Percentiles rank a stretch among this genome's conserved stretches.
Evolutionary conservation across 2,888 invertebrate genomes (phyloP).

Genomic region (Xestoiulus laeticollis): DNA sequence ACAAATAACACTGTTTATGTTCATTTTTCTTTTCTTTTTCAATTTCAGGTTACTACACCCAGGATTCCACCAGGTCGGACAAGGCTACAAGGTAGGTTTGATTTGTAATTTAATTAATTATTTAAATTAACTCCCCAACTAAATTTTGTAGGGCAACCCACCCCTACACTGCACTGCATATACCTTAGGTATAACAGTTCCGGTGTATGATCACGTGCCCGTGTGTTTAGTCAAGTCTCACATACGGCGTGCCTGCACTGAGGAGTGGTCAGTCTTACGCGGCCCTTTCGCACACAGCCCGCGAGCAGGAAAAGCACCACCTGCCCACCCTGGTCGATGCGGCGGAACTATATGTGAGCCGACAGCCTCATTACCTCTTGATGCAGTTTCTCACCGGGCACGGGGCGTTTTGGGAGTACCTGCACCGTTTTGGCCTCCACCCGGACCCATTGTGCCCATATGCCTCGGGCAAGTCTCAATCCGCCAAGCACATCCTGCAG

Average conservation of each 20-base stretch:
- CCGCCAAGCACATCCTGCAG: neutral
- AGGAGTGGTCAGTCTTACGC: neutral
- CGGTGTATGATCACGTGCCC: neutral
- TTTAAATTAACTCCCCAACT: too few relatives aligned
- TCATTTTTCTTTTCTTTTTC: too few relatives aligned
- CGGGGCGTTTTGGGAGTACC: neutral
- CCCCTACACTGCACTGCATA: too few relatives aligned
- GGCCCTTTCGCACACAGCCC: neutral
- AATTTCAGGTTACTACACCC: too few relatives aligned
- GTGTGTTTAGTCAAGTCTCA: neutral
- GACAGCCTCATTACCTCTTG: neutral
- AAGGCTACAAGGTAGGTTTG: too few relatives aligned
- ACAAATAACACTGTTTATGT: too few relatives aligned
- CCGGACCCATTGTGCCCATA: neutral
- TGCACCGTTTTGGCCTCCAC: neutral
- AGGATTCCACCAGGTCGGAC: too few relatives aligned
- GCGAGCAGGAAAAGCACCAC: neutral
- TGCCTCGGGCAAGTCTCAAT: neutral
- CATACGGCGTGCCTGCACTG: accelerated
- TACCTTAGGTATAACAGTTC: too few relatives aligned
- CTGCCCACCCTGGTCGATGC: neutral
- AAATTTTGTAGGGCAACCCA: too few relatives aligned
- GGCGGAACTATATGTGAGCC: neutral
- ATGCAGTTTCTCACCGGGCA: neutral
- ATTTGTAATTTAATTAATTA: too few relatives aligned